phyloP scores from a whole-genome alignment of 2,113 vertebrate genomes.

The Neomonachus schauinslandi region DNA sequence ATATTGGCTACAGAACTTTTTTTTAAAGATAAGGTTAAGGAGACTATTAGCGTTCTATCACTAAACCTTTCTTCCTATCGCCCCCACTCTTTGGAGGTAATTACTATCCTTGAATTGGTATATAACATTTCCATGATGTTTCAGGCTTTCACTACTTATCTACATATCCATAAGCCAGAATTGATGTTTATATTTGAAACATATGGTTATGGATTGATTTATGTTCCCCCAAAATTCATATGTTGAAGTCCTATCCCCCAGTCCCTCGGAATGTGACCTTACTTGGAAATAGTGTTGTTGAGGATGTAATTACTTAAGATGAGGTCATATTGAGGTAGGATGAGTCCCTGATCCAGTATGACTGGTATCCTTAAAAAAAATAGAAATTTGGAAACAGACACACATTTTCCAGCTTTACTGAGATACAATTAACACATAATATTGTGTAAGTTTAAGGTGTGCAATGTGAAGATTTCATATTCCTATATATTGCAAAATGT shows the following conservation, averaged over 20 bases:
- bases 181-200: slow-evolving; percentile 6
- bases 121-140: slow-evolving; percentile 1
- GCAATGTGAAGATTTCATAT: background rate
- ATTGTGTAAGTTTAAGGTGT: background rate
- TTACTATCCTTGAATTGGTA: background rate
- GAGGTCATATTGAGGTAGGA: background rate
- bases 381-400: background rate
- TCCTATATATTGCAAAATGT: background rate
- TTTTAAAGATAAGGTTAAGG: background rate
- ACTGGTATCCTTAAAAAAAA: background rate
- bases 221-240: background rate
- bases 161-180: background rate
- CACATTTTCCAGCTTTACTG: background rate
- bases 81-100: background rate
- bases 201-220: slow-evolving; percentile 17
- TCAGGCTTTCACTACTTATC: background rate
- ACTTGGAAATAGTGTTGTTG: background rate
- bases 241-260: background rate
- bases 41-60: background rate
- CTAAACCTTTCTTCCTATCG: background rate
- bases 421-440: background rate
- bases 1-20: background rate
- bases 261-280: background rate
- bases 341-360: background rate
- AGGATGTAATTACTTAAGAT: background rate